Evolutionary conservation across 2,797 vertebrate genomes (phyloP).

Genomic region (Thripadectes ignobilis): DNA sequence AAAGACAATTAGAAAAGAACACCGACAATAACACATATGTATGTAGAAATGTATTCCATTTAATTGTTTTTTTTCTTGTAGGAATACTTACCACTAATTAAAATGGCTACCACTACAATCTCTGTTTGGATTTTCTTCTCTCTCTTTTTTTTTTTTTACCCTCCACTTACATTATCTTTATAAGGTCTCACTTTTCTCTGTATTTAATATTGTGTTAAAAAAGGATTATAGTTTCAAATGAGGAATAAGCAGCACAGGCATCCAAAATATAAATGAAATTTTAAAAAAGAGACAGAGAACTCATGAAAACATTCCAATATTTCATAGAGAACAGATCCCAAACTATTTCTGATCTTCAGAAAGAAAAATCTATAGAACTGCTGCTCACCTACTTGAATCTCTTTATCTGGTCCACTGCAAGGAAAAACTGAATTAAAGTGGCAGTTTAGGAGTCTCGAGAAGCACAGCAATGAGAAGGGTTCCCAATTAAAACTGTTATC

Average conservation of each 20-base stretch:
- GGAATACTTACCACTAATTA: not conserved
- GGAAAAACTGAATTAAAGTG: not conserved
- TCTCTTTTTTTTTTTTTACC: not conserved
- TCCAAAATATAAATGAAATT: not conserved
- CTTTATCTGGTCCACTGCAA: not conserved
- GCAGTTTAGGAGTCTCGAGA: not conserved
- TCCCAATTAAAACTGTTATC: not conserved
- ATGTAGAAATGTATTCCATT: not conserved
- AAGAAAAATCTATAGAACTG: not conserved
- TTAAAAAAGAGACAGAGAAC: not conserved
- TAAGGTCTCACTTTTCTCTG: not conserved
- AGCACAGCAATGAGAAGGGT: not conserved
- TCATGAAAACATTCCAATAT: not conserved
- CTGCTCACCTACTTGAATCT: not conserved
- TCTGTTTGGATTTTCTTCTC: not conserved
- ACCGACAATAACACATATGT: not conserved
- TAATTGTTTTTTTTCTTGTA: not conserved
- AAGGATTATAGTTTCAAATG: not conserved
- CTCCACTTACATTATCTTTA: not conserved
- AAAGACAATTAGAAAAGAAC: constrained; percentile 39
- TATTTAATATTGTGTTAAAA: not conserved
- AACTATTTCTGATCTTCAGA: not conserved
- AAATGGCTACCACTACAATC: not conserved
- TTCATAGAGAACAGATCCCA: not conserved
- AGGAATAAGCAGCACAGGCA: not conserved